Evolutionary conservation across 53 echinoderm and acorn worm genomes (phyloP), one percentile per base, ranked within the genome.

Genomic region (Luidia sarsii): DNA sequence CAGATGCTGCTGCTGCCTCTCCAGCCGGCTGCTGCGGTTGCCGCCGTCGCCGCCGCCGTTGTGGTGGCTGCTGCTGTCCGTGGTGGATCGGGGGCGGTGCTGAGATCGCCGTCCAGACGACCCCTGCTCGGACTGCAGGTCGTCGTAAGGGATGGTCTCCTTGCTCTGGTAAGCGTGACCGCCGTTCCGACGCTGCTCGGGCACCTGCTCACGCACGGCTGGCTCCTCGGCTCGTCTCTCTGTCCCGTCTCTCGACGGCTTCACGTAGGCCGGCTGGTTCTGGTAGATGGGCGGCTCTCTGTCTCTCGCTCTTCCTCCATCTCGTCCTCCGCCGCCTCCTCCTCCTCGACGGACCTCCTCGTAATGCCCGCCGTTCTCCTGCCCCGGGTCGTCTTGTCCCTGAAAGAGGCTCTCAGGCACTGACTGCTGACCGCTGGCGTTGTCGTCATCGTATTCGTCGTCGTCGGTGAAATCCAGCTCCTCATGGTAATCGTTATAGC

Each of bases 391-490:
- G 27, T 19, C 46, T 48, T 43, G 45, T 0, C 43, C 48, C n/a
- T 60, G 59, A 48, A 77, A 77, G 1, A 66, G 65, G 21, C 80
- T 80, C 14, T 66, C 80, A 1, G 65, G 80, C 4, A 75, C 62
- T 1, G 83, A 83, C 50, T 83, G 63, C 68, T 75, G 67, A n/a
- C 75, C 16, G 33, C 83, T 83, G 31, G 48, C 60, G 34, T 83
- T 82, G 11, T 43, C 75, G 33, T 82, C 82, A 34, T 77, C 85
- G 33, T 82, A 68, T 35, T 77, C 85, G 4, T 36, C 65, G 19
- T 82, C 82, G 22, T 88, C 88, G n/a, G 83, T 75, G 69, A 71
- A 88, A 10, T 88, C 83, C 45, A 83, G 49, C 39, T 83, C 88
- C 2, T 88, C 88, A 27, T 75, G 64, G 36, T 67, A 83, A 32